Evolutionary conservation across 1,140 invertebrate genomes (phyloP).

Genomic region (Drosophila ananassae): DNA sequence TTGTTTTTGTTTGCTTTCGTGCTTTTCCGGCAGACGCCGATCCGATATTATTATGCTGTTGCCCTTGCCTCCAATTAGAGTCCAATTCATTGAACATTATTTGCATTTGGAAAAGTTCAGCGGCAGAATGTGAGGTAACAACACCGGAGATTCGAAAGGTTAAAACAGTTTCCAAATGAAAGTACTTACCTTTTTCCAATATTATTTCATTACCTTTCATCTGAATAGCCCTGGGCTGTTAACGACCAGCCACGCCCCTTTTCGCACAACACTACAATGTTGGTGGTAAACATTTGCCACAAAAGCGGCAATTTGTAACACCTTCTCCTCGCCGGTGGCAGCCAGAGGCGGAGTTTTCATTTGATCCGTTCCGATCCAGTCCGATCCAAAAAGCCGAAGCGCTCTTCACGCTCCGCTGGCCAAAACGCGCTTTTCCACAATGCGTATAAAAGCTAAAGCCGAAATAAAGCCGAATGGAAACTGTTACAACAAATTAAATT

Average conservation of each 20-base stretch:
- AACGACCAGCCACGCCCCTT: conserved; percentile 25
- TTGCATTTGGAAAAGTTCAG: conserved; percentile 55
- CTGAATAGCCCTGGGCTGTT: background rate
- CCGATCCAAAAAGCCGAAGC: conserved; percentile 35
- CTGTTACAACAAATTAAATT: conserved; percentile 80
- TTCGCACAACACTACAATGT: conserved; percentile 40
- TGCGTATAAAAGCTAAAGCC: conserved; percentile 10
- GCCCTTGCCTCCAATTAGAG: conserved; percentile 81
- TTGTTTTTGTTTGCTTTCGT: conserved; percentile 34
- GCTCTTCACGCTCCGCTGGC: conserved; percentile 67
- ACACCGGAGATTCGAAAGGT: conserved; percentile 17
- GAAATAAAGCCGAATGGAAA: conserved; percentile 50
- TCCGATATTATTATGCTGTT: conserved; percentile 51
- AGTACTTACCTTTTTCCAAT: background rate
- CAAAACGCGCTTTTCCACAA: conserved; percentile 47
- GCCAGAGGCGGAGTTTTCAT: conserved; percentile 47
- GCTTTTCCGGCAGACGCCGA: conserved; percentile 67
- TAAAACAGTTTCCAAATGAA: background rate
- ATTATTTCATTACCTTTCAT: too few relatives aligned
- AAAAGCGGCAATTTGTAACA: conserved; percentile 55
- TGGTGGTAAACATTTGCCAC: conserved; percentile 44
- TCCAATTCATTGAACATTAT: conserved; percentile 70
- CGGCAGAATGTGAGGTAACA: conserved; percentile 25
- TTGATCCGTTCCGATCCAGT: background rate
- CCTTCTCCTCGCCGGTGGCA: conserved; percentile 33